Percentiles rank a stretch among this genome's conserved stretches.
These are phyloP conservation scores for Hypothenemus hampei DNA, from an alignment of 1,140 invertebrate genomes.

Conservation along the genomic window DNA sequence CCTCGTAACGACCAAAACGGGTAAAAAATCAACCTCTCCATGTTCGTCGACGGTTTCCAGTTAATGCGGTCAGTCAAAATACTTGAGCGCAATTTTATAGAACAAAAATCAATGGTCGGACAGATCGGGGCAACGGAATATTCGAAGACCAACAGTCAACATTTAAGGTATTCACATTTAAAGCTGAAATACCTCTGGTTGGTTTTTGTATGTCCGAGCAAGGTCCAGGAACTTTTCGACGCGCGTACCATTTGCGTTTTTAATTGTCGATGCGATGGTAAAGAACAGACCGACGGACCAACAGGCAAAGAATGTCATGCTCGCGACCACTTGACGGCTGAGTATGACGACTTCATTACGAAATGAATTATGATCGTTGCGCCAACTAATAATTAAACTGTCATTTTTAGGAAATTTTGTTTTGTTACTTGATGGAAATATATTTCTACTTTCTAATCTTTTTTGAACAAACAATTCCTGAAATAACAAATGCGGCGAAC, in stretches of 20 bases:
- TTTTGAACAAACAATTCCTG: too few species aligned
- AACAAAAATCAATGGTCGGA: conserved; percentile 35
- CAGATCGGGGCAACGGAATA: conserved; percentile 30
- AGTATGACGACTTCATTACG: conserved; percentile 18
- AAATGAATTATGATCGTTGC: too few species aligned
- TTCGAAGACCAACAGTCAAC: conserved; percentile 31
- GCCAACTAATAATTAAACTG: too few species aligned
- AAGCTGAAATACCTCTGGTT: conserved; percentile 33
- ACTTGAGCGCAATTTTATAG: conserved; percentile 35
- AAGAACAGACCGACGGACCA: too few species aligned
- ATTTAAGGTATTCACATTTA: conserved; percentile 36
- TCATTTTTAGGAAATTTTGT: too few species aligned
- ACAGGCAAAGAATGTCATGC: conserved; percentile 4
- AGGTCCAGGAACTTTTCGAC: too few species aligned
- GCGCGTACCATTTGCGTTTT: conserved; percentile 3
- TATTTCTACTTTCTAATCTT: too few species aligned
- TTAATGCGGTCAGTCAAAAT: conserved; percentile 33
- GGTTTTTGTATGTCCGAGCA: conserved; percentile 25
- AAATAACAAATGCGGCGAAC: too few species aligned
- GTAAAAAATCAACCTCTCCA: conserved; percentile 28
- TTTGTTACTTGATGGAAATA: too few species aligned
- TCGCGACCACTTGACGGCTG: background rate
- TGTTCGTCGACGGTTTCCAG: conserved; percentile 32
- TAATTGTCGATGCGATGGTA: conserved; percentile 12
- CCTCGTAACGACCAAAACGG: too few species aligned